Evolutionary conservation across 2,113 vertebrate species (phyloP), one percentile per base, ranked within the genome.

Genomic region (Lanius ludovicianus): DNA sequence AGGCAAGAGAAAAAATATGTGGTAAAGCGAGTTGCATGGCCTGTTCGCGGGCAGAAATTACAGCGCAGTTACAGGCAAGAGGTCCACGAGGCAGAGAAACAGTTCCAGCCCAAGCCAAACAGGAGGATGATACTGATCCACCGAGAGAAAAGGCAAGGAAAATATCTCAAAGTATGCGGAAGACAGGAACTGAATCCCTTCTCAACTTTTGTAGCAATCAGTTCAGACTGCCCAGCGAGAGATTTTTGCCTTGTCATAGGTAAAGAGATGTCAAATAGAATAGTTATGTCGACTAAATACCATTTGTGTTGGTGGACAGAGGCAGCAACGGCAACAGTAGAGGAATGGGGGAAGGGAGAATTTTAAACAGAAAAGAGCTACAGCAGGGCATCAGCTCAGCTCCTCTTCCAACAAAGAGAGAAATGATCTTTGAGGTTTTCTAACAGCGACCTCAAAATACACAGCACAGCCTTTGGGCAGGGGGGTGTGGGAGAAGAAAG

Each of bases 1-100:
- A 96, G 92, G 95, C 88, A 97, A 96, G 90, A 90, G 93, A 93
- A 93, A 90, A 97, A 96, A 96, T 95, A 97, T 95, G 96, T 90
- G 88, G 96, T 53, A 96, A 96, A 96, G 96, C 92, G 0, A 96
- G 96, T 96, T 95, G 86, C 80, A 84, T 95, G 39, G 95, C 88
- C 95, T 96, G 90, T 84, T 89, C 18, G 0, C 0, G 2, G 90
- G 37, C 37, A 81, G 83, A 77, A 96, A 94, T 68, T 60, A 71
- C 68, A 77, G 88, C 1, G 2, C 71, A 56, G 88, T 93, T 90
- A 94, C 17, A 53, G 68, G 90, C 83, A 93, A 88, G 88, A 96
- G 71, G 84, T 93, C 95, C 81, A 62, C 4, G 1, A 87, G 65
- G 84, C 73, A 89, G 44, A 60, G 83, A 75, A 88, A 84, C 0